phyloP scores from a whole-genome alignment of 53 echinoderm and acorn worm species.

The Crossaster papposus region DNA sequence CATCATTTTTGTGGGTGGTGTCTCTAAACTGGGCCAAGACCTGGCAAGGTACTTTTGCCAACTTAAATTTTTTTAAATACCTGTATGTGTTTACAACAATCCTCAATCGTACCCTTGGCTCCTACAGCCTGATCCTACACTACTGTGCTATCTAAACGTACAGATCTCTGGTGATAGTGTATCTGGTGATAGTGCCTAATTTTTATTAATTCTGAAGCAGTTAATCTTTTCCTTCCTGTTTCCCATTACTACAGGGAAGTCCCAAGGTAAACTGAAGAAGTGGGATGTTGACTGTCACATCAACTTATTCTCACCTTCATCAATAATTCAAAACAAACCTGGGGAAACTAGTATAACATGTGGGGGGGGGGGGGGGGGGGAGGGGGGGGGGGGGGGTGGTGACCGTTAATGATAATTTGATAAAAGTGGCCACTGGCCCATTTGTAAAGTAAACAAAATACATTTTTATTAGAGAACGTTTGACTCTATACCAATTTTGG shows the following conservation, averaged over 20 bases:
- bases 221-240: not conserved
- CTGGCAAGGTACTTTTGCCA: not conserved
- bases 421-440: not conserved
- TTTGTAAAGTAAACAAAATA: not conserved
- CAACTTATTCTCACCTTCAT: not conserved
- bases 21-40: constrained; percentile 6
- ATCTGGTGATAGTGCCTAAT: not conserved
- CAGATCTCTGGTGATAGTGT: not conserved
- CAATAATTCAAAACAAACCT: not conserved
- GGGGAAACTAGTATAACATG: not conserved
- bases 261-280: not conserved
- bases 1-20: not conserved
- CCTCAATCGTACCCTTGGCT: not conserved
- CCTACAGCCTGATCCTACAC: not conserved
- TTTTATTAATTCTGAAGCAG: not conserved
- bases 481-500: too few species aligned
- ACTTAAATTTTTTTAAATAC: not conserved
- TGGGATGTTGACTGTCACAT: not conserved
- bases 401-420: not conserved
- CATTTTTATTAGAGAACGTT: not conserved
- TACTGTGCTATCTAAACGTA: not conserved
- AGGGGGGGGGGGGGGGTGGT: too few species aligned
- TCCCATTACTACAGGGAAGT: not conserved
- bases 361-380: too few species aligned
- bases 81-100: not conserved